Evolutionary conservation across 2,797 vertebrate genomes (phyloP).

Genomic region (Molossus molossus): DNA sequence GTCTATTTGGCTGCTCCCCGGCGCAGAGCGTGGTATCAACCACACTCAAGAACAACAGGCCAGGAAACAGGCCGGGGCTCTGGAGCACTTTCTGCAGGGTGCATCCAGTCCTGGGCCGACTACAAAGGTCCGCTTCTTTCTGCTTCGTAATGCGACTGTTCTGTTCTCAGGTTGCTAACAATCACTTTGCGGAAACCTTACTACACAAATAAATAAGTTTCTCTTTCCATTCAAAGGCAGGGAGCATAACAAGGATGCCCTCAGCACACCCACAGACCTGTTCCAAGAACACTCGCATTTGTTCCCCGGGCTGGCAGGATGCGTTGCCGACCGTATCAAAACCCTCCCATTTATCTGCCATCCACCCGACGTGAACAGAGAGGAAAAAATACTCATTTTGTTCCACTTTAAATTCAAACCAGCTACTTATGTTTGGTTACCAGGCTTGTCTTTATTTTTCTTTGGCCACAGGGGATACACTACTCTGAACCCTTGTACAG

Average conservation of each 20-base stretch:
- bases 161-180: conserved; percentile 79
- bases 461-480: neutral
- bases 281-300: conserved; percentile 87
- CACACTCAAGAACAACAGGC: conserved; percentile 62
- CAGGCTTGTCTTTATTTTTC: conserved; percentile 44
- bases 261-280: conserved; percentile 78
- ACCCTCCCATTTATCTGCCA: conserved; percentile 86
- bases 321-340: conserved; percentile 88
- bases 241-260: conserved; percentile 84
- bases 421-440: neutral
- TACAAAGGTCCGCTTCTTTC: conserved; percentile 88
- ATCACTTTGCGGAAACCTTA: conserved; percentile 85
- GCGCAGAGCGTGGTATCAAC: conserved; percentile 57
- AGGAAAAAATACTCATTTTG: conserved; percentile 81
- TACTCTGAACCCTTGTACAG: neutral
- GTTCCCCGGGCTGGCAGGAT: conserved; percentile 84
- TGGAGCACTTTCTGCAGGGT: neutral
- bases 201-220: conserved; percentile 83
- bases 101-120: conserved; percentile 55
- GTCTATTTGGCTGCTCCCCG: neutral
- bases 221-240: conserved; percentile 86
- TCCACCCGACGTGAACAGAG: conserved; percentile 77
- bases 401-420: conserved; percentile 75
- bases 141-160: conserved; percentile 71
- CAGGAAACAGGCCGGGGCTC: conserved; percentile 72